Evolutionary conservation across 2,797 vertebrate species (phyloP).

Genomic region (Pelobates cultripes): DNA sequence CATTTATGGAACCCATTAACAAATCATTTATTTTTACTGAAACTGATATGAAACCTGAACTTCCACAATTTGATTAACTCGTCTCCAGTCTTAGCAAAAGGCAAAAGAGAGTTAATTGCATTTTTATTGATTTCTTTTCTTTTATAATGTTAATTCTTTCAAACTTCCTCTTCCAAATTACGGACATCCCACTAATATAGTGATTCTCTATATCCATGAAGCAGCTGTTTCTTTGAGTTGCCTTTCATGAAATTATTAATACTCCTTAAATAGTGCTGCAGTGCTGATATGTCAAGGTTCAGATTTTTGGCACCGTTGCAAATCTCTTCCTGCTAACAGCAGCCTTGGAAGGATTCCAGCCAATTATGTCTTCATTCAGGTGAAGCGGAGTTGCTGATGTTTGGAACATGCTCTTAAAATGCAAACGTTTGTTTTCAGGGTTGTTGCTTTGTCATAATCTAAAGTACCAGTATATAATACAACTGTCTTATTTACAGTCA

Average conservation of each 20-base stretch:
- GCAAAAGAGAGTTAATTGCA: too few species aligned
- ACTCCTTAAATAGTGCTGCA: slow-evolving; percentile 43
- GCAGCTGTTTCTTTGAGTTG: too few species aligned
- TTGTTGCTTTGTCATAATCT: slow-evolving; percentile 31
- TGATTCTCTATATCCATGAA: too few species aligned
- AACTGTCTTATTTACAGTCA: neutral
- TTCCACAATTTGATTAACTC: too few species aligned
- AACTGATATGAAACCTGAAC: too few species aligned
- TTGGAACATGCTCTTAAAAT: slow-evolving; percentile 42
- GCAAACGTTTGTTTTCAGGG: slow-evolving; percentile 50
- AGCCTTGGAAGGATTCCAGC: slow-evolving; percentile 56
- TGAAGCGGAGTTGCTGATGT: slow-evolving; percentile 48
- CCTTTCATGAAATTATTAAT: slow-evolving; percentile 14
- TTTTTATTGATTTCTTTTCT: neutral
- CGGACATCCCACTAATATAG: too few species aligned
- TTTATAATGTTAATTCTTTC: neutral
- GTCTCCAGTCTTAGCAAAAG: too few species aligned
- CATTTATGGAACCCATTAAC: too few species aligned
- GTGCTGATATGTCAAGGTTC: slow-evolving; percentile 47
- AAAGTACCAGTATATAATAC: neutral
- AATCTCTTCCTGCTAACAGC: slow-evolving; percentile 34
- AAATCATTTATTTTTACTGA: too few species aligned
- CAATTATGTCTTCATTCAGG: slow-evolving; percentile 53
- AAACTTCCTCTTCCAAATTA: neutral
- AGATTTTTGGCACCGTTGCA: neutral